Evolutionary conservation across 1,140 invertebrate species (phyloP).

Genomic region (Drosophila nasuta): DNA sequence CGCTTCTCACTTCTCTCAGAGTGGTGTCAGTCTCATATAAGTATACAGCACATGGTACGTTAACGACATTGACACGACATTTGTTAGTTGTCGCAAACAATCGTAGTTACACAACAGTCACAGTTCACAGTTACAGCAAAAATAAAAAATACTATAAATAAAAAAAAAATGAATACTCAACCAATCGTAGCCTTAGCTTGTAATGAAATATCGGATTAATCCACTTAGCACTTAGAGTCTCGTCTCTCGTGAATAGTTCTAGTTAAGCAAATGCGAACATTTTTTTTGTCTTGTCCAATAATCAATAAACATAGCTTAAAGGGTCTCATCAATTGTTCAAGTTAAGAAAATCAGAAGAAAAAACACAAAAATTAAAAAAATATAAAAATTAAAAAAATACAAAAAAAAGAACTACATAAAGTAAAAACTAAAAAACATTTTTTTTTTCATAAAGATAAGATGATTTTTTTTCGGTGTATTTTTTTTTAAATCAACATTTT

Average conservation of each 20-base stretch:
- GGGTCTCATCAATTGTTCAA: conserved; percentile 38
- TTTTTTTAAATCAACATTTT: conserved; percentile 58
- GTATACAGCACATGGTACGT: neutral
- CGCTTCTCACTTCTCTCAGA: neutral
- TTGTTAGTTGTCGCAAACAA: neutral
- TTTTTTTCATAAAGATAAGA: conserved; percentile 35
- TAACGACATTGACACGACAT: neutral
- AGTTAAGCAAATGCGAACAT: conserved; percentile 34
- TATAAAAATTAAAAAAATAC: neutral
- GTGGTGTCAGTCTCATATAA: neutral
- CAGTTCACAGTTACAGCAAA: neutral
- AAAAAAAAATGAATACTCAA: conserved; percentile 52
- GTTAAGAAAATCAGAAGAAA: conserved; percentile 21
- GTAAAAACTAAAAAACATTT: conserved; percentile 3
- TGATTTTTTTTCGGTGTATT: conserved; percentile 43
- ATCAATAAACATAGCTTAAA: conserved; percentile 31
- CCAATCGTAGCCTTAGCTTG: conserved; percentile 73
- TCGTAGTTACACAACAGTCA: neutral
- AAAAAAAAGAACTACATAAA: conserved; percentile 16
- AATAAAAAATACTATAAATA: neutral
- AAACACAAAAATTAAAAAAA: no score
- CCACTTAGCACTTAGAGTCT: conserved; percentile 38
- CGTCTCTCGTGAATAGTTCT: conserved; percentile 50
- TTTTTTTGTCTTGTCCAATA: conserved; percentile 50
- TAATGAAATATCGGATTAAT: conserved; percentile 55